Evolutionary conservation across 1,140 invertebrate species (phyloP).

Genomic region (Lycorma delicatula): DNA sequence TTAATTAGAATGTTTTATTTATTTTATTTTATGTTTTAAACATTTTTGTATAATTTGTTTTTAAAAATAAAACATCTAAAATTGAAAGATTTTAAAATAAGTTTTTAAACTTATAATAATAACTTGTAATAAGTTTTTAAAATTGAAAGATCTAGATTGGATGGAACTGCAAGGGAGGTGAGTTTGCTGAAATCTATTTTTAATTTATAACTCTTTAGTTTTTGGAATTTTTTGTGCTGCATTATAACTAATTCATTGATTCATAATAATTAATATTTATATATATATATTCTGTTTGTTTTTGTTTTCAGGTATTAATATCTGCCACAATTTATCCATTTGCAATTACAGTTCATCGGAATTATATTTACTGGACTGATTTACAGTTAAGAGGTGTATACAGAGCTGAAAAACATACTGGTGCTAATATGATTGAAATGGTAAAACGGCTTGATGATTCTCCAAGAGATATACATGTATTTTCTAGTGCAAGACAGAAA

Average conservation of each 20-base stretch:
- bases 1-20: too few species aligned
- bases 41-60: too few species aligned
- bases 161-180: constrained; percentile 57
- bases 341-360: constrained; percentile 82
- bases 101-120: too few species aligned
- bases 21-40: too few species aligned
- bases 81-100: too few species aligned
- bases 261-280: too few species aligned
- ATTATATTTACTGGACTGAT: constrained; percentile 98
- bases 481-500: constrained; percentile 65
- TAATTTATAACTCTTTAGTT: too few species aligned
- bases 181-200: constrained; percentile 19
- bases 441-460: constrained; percentile 85
- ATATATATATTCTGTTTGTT: too few species aligned
- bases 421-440: constrained; percentile 88
- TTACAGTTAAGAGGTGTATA: constrained; percentile 89
- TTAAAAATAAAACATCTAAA: too few species aligned
- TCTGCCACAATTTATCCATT: constrained; percentile 93
- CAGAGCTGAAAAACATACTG: constrained; percentile 93
- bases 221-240: too few species aligned
- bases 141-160: constrained; percentile 86
- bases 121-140: too few species aligned
- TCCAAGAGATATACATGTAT: constrained; percentile 85
- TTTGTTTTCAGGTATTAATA: constrained; percentile 54
- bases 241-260: too few species aligned